Conservation (phyloP, 2,113 vertebrate genomes). For the Percopsis transmontana region DNA sequence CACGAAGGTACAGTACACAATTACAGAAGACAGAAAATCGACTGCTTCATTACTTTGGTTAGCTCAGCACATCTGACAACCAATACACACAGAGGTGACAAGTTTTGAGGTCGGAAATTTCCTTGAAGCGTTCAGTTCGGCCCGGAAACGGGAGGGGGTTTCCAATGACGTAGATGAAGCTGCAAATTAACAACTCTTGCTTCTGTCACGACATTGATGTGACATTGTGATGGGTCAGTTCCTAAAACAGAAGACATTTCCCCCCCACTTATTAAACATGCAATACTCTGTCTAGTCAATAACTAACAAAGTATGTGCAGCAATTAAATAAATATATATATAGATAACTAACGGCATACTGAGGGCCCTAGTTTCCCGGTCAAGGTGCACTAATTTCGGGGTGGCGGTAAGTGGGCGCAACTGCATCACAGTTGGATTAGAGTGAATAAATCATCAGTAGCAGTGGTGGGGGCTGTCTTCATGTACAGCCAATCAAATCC, state of each 20-base stretch:
- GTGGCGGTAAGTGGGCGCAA: too few relatives aligned
- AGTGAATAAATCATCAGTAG: too few relatives aligned
- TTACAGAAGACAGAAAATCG: background rate
- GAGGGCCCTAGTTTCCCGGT: too few relatives aligned
- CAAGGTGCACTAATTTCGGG: too few relatives aligned
- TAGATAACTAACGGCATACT: background rate
- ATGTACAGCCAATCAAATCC: too few relatives aligned
- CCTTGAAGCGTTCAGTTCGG: background rate
- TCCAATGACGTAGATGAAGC: conserved; percentile 6
- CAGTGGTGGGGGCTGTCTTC: too few relatives aligned
- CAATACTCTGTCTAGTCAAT: conserved; percentile 2
- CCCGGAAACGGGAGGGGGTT: too few relatives aligned
- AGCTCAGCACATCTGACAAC: conserved; percentile 24
- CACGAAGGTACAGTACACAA: conserved; percentile 20
- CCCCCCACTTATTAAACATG: conserved; percentile 9
- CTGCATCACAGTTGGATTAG: too few relatives aligned
- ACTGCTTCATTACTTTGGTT: conserved; percentile 46
- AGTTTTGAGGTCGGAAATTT: conserved; percentile 10
- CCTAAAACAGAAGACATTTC: conserved; percentile 49
- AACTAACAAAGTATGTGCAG: background rate
- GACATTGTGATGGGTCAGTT: conserved; percentile 50
- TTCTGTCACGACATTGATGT: conserved; percentile 8
- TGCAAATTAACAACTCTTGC: conserved; percentile 1
- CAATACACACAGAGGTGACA: conserved; percentile 34
- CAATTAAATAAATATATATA: conserved; percentile 2